Evolutionary conservation across 2,888 invertebrate species (phyloP), one percentile per base, ranked within the genome.

Genomic region (Diarsia mendica): DNA sequence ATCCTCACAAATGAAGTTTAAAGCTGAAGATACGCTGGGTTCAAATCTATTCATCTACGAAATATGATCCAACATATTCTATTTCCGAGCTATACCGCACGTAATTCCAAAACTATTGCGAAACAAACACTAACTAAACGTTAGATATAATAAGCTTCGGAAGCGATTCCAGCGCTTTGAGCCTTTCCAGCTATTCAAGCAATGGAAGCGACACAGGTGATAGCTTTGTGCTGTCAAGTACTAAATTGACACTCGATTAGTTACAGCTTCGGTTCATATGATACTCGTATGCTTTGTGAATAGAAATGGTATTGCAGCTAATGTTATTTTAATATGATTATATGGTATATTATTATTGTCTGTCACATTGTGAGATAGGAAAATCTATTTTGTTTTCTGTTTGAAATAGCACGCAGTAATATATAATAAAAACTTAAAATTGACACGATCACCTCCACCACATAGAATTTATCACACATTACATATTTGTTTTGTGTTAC

Each of bases 201-300:
- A 23, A 49, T 73, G 13, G 58, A 60, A 79, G 67, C 66, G 72
- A 67, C 49, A 28, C 68, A 72, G 67, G 67, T 70, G 67, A 48
- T 72, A 71, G 73, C 70, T 79, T 70, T 79, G 70, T 65, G 60
- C 53, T 61, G 73, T 61, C 83, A 48, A 51, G 39, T 61, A 39
- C 15, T 51, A 67, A 67, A 79, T 65, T 67, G 79, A 71, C 49
- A 79, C 64, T 64, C 66, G 55, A 68, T 78, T 65, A 79, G 58
- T 51, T 46, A n/a, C 11, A 51, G 72, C 53, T 64, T 49, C 61
- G 11, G 49, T 48, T 55, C 65, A 53, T 58, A 66, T 46, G 8
- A 69, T 66, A 28, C 28, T 28, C 28, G 28, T 28, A 23, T 53
- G 10, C 58, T 67, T 55, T 53, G 15, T 39, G n/a, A 28, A 58